phyloP scores from a whole-genome alignment of 2,888 invertebrate species.

The Hylaea fasciaria region DNA sequence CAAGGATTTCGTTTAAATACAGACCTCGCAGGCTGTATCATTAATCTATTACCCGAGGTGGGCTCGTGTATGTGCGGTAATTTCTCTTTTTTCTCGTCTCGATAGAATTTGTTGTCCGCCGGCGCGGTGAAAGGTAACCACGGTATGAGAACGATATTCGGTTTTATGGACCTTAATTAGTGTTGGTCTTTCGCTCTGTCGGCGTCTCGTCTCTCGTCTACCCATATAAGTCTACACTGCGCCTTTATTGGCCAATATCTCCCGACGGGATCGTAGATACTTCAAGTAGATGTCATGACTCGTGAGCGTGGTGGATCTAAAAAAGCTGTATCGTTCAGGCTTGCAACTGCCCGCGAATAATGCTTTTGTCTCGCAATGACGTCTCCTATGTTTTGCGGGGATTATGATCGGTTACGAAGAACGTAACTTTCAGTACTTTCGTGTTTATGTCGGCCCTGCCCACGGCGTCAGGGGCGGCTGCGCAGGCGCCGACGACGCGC shows the following conservation, averaged over 20 bases:
- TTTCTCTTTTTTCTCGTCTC: constrained; percentile 66
- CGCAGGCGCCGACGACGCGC: constrained; percentile 53
- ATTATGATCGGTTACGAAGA: constrained; percentile 33
- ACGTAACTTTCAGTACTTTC: constrained; percentile 32
- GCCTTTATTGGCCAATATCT: constrained; percentile 73
- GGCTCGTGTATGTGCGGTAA: constrained; percentile 67
- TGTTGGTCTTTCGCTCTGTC: constrained; percentile 74
- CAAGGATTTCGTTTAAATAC: constrained; percentile 70
- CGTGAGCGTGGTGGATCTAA: constrained; percentile 46
- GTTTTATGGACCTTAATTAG: constrained; percentile 82
- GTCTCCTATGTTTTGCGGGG: constrained; percentile 30
- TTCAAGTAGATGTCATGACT: constrained; percentile 66
- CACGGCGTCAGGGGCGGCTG: constrained; percentile 57
- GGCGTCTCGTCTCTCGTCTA: constrained; percentile 59
- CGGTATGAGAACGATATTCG: constrained; percentile 73
- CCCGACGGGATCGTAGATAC: constrained; percentile 65
- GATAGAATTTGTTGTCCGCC: constrained; percentile 65
- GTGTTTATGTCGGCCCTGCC: constrained; percentile 52
- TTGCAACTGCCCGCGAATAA: constrained; percentile 32
- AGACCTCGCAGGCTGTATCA: constrained; percentile 77
- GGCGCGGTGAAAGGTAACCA: constrained; percentile 74
- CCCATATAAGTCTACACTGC: constrained; percentile 64
- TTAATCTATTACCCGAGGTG: constrained; percentile 81
- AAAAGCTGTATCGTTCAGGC: constrained; percentile 51
- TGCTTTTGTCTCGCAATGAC: constrained; percentile 5